Evolutionary conservation across 2,888 invertebrate species (phyloP).

Genomic region (Gortyna flavago): DNA sequence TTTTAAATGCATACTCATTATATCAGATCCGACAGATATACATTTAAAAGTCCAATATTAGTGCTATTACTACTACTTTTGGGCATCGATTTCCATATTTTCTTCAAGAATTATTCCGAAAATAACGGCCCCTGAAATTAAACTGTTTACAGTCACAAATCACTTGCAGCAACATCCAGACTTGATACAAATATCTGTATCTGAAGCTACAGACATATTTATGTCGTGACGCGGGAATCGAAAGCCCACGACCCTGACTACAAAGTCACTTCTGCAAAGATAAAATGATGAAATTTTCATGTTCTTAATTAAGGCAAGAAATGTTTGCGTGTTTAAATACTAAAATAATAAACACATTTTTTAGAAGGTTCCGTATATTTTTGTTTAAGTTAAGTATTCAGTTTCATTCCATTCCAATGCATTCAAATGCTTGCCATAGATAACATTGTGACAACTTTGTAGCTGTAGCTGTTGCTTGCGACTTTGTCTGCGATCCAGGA

Average conservation of each 20-base stretch:
- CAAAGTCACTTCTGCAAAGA: constrained; percentile 17
- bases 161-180: constrained; percentile 3
- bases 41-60: background rate
- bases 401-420: background rate
- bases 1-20: too few relatives aligned
- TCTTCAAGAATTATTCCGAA: background rate
- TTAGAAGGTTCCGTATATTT: background rate
- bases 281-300: constrained; percentile 24
- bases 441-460: background rate
- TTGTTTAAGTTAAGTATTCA: background rate
- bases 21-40: too few relatives aligned
- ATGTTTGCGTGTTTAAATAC: background rate
- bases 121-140: constrained; percentile 3
- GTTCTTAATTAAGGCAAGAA: background rate
- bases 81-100: background rate
- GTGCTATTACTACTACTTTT: background rate
- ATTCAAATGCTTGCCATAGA: too few relatives aligned
- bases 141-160: constrained; percentile 31
- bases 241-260: constrained; percentile 42
- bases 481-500: too few relatives aligned
- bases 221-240: constrained; percentile 30
- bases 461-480: too few relatives aligned
- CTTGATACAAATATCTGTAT: constrained; percentile 10
- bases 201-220: constrained; percentile 18
- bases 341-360: background rate